These are phyloP conservation scores for Drosophila subobscura DNA, from an alignment of 1,140 invertebrate genomes.

Conservation along the genomic window DNA sequence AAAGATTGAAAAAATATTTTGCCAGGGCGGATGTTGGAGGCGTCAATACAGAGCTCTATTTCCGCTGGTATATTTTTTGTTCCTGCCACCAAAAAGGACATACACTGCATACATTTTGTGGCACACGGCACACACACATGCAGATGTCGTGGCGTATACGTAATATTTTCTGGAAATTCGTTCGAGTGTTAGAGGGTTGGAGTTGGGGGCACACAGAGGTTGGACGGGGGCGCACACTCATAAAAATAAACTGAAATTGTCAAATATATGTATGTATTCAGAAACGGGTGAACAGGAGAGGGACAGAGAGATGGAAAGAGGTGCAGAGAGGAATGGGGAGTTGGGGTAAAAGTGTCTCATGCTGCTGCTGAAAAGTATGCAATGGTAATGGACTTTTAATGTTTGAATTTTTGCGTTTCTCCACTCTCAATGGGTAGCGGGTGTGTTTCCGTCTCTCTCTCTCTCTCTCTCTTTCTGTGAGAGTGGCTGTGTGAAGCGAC, in stretches of 20 bases:
- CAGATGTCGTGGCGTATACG: slow-evolving; percentile 49
- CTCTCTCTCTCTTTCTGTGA: background rate
- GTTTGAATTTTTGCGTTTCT: slow-evolving; percentile 53
- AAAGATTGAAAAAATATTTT: slow-evolving; percentile 3
- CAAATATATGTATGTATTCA: slow-evolving; percentile 68
- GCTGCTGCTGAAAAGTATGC: slow-evolving; percentile 52
- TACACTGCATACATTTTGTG: slow-evolving; percentile 24
- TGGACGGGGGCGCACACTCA: slow-evolving; percentile 19
- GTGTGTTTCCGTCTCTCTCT: background rate
- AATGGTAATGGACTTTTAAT: slow-evolving; percentile 73
- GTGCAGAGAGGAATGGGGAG: background rate
- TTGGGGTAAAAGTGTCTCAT: slow-evolving; percentile 41
- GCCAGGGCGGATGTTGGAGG: too few relatives aligned
- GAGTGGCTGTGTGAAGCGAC: slow-evolving; percentile 8
- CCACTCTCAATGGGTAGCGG: slow-evolving; percentile 2
- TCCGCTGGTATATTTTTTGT: slow-evolving; percentile 9
- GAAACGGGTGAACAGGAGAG: slow-evolving; percentile 13
- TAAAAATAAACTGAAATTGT: slow-evolving; percentile 50
- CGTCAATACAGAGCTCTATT: slow-evolving; percentile 17
- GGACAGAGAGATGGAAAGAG: background rate
- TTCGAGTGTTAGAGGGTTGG: slow-evolving; percentile 11
- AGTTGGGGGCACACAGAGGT: too few relatives aligned
- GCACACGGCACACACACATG: slow-evolving; percentile 14
- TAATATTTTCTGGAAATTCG: slow-evolving; percentile 50
- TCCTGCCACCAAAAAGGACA: slow-evolving; percentile 13